Evolutionary conservation across 92 coral and sea anemone genomes (phyloP), one percentile per base, ranked within the genome.

Genomic region (Zoanthus gigantus): DNA sequence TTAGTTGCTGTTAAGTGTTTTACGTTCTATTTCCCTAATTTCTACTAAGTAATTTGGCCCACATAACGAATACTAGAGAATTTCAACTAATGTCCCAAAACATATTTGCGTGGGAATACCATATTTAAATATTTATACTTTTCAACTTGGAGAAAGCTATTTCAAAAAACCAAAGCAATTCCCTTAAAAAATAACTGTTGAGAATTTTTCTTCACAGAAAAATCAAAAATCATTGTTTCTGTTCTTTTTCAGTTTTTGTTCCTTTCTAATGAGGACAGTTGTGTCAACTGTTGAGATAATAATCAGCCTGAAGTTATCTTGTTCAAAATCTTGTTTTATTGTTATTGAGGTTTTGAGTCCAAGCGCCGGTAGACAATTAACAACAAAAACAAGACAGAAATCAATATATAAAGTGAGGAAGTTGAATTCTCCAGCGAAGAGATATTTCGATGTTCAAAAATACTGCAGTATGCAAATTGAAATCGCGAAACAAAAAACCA

Each of bases 41-140:
- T 65, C 14, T 29, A 31, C 61, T 45, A 45, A 81, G 23, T 53
- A 9, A 65, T 7, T 66, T 13, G 32, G 34, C 29, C 44, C 37
- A 69, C 53, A 80, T 28, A 67, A 46, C 61, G 75, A 46, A 81
- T 13, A 65, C 60, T 17, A 28, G 56, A 23, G 6, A 44, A 45
- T 23, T 57, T 37, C 17, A 47, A 15, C 56, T 81, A 66, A 45
- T 81, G 14, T n/a, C 74, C 28, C 44, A 29, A 16, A 45, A 18
- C 42, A 46, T 30, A 50, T 68, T 68, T 66, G 85, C 85, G 85
- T 81, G 85, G 85, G 85, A 81, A 81, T 67, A 12, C 37, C 74
- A 42, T 67, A 32, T 47, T 81, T 81, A 81, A 81, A 81, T 81
- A 81, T 81, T 81, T 81, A 81, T 81, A 50, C 60, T 17, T 23